A percentile compares a stretch with the other conserved stretches of the same genome.
phyloP scores from a whole-genome alignment of 1,140 invertebrate genomes.

The Cyphomyrmex costatus region DNA sequence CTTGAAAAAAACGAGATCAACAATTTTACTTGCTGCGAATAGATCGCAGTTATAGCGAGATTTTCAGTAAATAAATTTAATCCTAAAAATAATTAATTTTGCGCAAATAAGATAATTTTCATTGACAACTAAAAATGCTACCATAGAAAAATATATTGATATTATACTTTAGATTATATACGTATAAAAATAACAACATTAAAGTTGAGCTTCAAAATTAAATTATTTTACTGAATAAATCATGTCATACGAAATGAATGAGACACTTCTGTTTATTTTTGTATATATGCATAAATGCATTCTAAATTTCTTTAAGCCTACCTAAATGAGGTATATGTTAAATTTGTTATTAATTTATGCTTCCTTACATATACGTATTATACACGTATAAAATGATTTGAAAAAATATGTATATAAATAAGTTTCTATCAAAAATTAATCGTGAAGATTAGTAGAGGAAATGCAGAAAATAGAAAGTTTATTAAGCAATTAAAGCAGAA shows the following conservation, averaged over 20 bases:
- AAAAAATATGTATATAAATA: background rate
- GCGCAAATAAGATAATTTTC: constrained; percentile 7
- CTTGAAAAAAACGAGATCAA: background rate
- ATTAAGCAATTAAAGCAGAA: background rate
- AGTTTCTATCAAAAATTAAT: background rate
- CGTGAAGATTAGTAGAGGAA: background rate
- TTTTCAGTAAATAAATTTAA: constrained; percentile 10
- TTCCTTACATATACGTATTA: background rate
- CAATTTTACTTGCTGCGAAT: constrained; percentile 5
- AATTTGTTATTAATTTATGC: background rate
- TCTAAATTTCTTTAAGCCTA: background rate
- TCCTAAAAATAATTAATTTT: background rate
- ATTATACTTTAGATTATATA: background rate
- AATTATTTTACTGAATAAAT: background rate
- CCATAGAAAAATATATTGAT: background rate
- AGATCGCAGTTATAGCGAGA: background rate
- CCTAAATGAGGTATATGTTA: background rate
- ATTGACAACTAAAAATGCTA: constrained; percentile 1
- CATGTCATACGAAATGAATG: background rate
- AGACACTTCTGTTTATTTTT: background rate
- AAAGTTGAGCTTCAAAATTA: background rate
- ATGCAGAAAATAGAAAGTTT: background rate
- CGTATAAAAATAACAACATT: background rate
- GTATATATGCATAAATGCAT: background rate
- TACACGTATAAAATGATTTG: background rate